Percentiles rank a stretch among this genome's conserved stretches.
phyloP scores from a whole-genome alignment of 2,113 vertebrate species.

The Peucedramus taeniatus region DNA sequence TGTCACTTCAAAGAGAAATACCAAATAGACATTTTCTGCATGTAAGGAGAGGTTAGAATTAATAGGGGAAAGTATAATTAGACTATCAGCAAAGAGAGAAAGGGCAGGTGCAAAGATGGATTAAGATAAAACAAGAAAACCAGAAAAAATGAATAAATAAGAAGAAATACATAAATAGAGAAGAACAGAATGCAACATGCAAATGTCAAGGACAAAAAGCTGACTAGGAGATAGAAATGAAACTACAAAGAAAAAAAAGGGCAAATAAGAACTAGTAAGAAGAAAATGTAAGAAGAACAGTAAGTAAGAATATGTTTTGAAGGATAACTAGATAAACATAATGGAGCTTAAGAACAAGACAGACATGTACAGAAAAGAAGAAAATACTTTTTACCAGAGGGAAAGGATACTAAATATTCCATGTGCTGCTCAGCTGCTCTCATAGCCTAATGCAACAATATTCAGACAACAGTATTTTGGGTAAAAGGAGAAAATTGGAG shows the following conservation, averaged over 20 bases:
- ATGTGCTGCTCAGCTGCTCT: background rate
- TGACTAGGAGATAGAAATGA: background rate
- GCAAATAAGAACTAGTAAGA: background rate
- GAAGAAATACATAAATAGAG: background rate
- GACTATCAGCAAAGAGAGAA: background rate
- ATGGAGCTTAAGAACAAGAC: background rate
- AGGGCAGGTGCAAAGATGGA: accelerated
- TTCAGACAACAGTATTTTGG: background rate
- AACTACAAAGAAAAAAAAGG: background rate
- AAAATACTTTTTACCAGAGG: background rate
- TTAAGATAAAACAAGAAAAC: background rate
- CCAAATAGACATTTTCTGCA: background rate
- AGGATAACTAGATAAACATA: background rate
- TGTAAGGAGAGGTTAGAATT: background rate
- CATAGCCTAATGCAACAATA: background rate
- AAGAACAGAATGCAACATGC: background rate
- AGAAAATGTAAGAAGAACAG: background rate
- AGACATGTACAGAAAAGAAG: background rate
- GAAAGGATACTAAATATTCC: background rate
- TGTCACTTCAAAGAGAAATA: background rate
- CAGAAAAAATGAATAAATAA: background rate
- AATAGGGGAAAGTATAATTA: background rate
- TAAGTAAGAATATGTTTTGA: background rate
- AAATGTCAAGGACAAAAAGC: background rate
- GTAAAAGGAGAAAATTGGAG: background rate